phyloP scores from a whole-genome alignment of 23 tunicate species.

The Halocynthia aurantium region DNA sequence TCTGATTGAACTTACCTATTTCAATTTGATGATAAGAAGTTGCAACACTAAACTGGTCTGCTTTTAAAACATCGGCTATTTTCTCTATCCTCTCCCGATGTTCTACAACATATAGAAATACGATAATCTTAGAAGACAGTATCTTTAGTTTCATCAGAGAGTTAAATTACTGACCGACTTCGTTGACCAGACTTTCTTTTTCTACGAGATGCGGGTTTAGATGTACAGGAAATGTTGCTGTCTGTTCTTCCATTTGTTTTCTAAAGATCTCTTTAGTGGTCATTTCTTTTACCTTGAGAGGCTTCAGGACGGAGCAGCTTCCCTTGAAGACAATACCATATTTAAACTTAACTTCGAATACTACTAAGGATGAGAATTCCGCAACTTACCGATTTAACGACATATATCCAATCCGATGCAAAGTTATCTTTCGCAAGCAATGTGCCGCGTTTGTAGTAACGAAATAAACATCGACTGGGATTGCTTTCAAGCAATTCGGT shows the following conservation, averaged over 20 bases:
- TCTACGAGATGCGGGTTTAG: conserved; percentile 42
- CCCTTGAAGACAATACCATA: conserved; percentile 39
- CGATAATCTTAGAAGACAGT: background rate
- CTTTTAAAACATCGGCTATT: conserved; percentile 29
- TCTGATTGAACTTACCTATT: conserved; percentile 45
- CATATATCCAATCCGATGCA: conserved; percentile 78
- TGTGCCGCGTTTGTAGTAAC: conserved; percentile 80
- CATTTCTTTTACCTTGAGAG: conserved; percentile 29
- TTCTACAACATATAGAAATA: conserved; percentile 6
- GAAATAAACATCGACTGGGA: conserved; percentile 75
- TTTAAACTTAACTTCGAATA: background rate
- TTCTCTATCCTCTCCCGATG: conserved; percentile 27
- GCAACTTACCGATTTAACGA: conserved; percentile 69
- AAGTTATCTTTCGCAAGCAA: conserved; percentile 36
- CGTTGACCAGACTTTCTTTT: conserved; percentile 8
- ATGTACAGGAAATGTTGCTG: conserved; percentile 7
- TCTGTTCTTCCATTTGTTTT: conserved; percentile 46
- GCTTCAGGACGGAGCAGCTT: conserved; percentile 84
- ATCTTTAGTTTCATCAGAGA: background rate
- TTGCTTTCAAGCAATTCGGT: conserved; percentile 41
- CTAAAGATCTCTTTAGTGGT: conserved; percentile 18
- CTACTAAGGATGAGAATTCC: background rate
- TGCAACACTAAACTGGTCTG: conserved; percentile 22
- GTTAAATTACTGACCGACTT: conserved; percentile 31
- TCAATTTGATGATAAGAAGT: conserved; percentile 68